Evolutionary conservation across 2,888 invertebrate genomes (phyloP).

Genomic region (Fabriciana adippe): DNA sequence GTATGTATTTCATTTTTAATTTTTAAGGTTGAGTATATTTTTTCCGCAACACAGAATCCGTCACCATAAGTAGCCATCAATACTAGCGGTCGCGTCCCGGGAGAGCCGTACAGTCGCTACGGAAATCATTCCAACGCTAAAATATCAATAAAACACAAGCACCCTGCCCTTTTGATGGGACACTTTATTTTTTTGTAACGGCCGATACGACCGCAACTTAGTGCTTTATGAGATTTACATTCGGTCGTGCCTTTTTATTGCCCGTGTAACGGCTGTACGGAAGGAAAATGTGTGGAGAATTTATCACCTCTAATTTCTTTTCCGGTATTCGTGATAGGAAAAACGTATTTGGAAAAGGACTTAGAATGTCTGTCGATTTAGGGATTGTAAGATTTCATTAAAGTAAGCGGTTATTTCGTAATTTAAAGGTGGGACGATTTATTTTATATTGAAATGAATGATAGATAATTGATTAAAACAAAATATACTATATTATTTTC

Average conservation of each 20-base stretch:
- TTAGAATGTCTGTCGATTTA: background rate
- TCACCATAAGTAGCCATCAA: slow-evolving; percentile 61
- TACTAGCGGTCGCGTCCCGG: slow-evolving; percentile 67
- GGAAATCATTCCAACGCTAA: slow-evolving; percentile 78
- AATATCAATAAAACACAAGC: slow-evolving; percentile 81
- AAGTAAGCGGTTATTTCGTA: background rate
- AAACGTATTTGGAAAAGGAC: slow-evolving; percentile 15
- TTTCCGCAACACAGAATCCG: slow-evolving; percentile 49
- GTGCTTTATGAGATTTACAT: slow-evolving; percentile 68
- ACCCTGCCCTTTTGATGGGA: slow-evolving; percentile 72
- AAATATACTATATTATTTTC: too few species aligned
- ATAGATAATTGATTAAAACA: too few species aligned
- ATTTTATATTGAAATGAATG: too few species aligned
- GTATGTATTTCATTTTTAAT: too few species aligned
- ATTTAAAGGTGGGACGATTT: background rate
- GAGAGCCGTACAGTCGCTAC: slow-evolving; percentile 71
- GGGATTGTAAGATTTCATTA: background rate
- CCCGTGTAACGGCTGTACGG: slow-evolving; percentile 54
- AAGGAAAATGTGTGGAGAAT: slow-evolving; percentile 47
- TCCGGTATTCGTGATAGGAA: slow-evolving; percentile 9
- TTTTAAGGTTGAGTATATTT: too few species aligned
- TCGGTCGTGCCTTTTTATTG: slow-evolving; percentile 72
- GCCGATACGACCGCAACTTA: slow-evolving; percentile 57
- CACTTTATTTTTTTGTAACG: slow-evolving; percentile 73
- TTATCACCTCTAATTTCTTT: slow-evolving; percentile 31